Evolutionary conservation across 2,888 invertebrate genomes (phyloP).

Genomic region (Leuctra nigra): DNA sequence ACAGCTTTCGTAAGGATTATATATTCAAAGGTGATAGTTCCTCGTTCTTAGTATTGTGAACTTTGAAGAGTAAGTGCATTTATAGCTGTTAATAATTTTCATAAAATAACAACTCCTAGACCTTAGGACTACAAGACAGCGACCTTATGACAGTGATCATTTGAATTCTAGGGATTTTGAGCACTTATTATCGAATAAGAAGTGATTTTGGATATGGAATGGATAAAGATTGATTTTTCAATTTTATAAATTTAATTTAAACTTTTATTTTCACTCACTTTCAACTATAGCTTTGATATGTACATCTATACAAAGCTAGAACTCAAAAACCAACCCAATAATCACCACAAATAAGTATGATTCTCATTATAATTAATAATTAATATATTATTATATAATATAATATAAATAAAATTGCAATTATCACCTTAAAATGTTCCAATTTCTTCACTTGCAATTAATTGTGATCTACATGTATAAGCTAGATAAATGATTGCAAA

Average conservation of each 20-base stretch:
- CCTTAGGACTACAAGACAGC: no score
- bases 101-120: no score
- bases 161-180: no score
- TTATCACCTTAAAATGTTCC: conserved; percentile 8
- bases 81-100: no score
- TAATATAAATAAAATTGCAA: conserved; percentile 11
- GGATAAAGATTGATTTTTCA: no score
- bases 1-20: no score
- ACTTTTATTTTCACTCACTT: conserved; percentile 19
- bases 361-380: not conserved
- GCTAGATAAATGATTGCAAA: not conserved
- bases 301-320: conserved; percentile 24
- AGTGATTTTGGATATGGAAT: no score
- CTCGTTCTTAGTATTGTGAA: no score
- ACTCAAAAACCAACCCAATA: conserved; percentile 13
- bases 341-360: conserved; percentile 1
- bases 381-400: not conserved
- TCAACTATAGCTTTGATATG: conserved; percentile 24
- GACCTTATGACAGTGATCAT: no score
- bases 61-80: no score
- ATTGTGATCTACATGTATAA: not conserved
- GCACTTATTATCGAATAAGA: no score
- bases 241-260: conserved; percentile 20
- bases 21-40: no score
- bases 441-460: not conserved